These are phyloP conservation scores for Eledone cirrhosa DNA, from an alignment of 2,888 invertebrate species.

Conservation along the genomic window DNA sequence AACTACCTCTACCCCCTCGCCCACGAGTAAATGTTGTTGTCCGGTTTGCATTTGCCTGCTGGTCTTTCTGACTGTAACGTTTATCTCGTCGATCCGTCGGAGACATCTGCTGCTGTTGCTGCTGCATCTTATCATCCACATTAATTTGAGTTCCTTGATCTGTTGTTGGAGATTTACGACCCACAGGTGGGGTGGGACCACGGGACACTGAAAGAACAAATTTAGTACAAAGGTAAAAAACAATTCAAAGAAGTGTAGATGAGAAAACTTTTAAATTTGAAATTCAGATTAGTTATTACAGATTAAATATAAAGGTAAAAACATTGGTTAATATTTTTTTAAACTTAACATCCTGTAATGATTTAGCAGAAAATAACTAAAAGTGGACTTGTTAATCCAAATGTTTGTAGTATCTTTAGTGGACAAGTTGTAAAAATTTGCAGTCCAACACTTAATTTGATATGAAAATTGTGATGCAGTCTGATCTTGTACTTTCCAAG, in stretches of 20 bases:
- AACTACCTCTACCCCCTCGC: slow-evolving; percentile 46
- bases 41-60: slow-evolving; percentile 16
- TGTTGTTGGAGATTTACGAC: slow-evolving; percentile 71
- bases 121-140: slow-evolving; percentile 32
- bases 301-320: background rate
- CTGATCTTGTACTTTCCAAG: too few relatives aligned
- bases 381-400: too few relatives aligned
- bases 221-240: background rate
- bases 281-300: background rate
- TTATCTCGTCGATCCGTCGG: background rate
- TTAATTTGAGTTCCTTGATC: slow-evolving; percentile 82
- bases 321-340: background rate
- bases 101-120: slow-evolving; percentile 11
- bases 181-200: slow-evolving; percentile 67
- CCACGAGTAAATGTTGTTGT: slow-evolving; percentile 46
- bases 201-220: slow-evolving; percentile 52
- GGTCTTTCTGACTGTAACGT: background rate
- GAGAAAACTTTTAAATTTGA: slow-evolving; percentile 8
- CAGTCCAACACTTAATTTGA: too few relatives aligned
- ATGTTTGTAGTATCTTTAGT: too few relatives aligned
- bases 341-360: too few relatives aligned
- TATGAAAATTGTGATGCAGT: too few relatives aligned
- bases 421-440: too few relatives aligned
- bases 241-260: slow-evolving; percentile 30
- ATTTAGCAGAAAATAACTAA: too few relatives aligned